Base-by-base conservation (phyloP, 2,113 vertebrate genomes). In the Ovibos moschatus region DNA sequence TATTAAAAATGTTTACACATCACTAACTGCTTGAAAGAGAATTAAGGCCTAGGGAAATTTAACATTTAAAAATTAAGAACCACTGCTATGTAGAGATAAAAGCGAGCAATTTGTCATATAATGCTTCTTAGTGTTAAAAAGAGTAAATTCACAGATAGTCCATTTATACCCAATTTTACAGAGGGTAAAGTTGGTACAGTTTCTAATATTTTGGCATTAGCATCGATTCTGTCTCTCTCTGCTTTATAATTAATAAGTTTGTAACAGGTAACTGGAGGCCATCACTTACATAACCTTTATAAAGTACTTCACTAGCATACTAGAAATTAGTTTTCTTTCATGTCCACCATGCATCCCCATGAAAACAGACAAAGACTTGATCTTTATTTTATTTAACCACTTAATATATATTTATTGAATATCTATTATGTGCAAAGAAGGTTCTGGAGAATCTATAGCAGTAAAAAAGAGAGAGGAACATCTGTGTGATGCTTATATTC, bases 1-100 rank as follows among this genome's bases (percentile, higher is more conserved):
- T 81, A 96, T 95, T 97, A 92, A 91, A 97, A 95, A 64, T 91
- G 53, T 86, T 97, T 93, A 95, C 33, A 86, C 57, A 50, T 88
- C 86, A 94, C 86, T 98, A 64, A 74, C 57, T 91, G 67, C 78
- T 91, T 89, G 89, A 91, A 89, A 90, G 62, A 92, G 55, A 95
- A 58, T 4, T 4, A 30, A 53, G 2, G 30, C 21, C 79, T 27
- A 96, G 45, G 93, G 43, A 95, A 93, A 95, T 4, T 40, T 64
- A 87, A 40, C 67, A 43, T 27, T 51, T 62, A 89, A 76, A 67
- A 95, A 86, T 76, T 91, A 91, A 91, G 43, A 97, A 9, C 25
- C 30, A 89, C 30, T 36, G 36, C 30, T 60, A 43, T 84, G 12
- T 30, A 88, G 57, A 91, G 51, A 95, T 62, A 57, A 96, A 58